These are phyloP conservation scores for Diorhabda sublineata DNA, from an alignment of 1,140 invertebrate genomes.

Conservation along the genomic window DNA sequence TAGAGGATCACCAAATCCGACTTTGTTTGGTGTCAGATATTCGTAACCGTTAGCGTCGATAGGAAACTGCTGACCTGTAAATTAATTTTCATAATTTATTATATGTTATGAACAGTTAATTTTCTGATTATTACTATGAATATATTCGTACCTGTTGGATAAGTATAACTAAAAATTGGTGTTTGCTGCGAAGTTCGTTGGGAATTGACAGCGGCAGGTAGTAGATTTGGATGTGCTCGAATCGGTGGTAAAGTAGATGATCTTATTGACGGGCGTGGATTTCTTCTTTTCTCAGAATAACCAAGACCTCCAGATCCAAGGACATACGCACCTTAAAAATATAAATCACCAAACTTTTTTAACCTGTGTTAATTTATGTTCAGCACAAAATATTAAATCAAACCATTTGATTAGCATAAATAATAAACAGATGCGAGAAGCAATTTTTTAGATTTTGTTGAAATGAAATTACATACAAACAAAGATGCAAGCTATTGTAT, in stretches of 20 bases:
- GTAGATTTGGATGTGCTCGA: slow-evolving; percentile 30
- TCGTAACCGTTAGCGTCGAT: slow-evolving; percentile 37
- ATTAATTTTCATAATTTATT: neutral
- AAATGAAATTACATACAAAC: too few relatives aligned
- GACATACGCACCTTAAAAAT: slow-evolving; percentile 31
- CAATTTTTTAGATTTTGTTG: too few relatives aligned
- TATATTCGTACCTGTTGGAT: slow-evolving; percentile 3
- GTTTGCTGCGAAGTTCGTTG: slow-evolving; percentile 14
- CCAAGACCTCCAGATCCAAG: slow-evolving; percentile 36
- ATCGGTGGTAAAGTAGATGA: slow-evolving; percentile 31
- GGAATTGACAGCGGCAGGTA: slow-evolving; percentile 36
- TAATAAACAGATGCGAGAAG: too few relatives aligned
- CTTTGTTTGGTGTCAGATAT: slow-evolving; percentile 29
- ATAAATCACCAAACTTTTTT: too few relatives aligned
- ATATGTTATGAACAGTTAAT: too few relatives aligned
- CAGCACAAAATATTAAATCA: too few relatives aligned
- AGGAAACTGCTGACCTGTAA: slow-evolving; percentile 16
- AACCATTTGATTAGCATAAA: too few relatives aligned
- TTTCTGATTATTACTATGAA: neutral
- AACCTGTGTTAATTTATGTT: too few relatives aligned
- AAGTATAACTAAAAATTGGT: slow-evolving; percentile 16
- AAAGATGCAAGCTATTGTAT: too few relatives aligned
- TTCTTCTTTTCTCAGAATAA: slow-evolving; percentile 31
- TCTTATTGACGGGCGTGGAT: slow-evolving; percentile 27
- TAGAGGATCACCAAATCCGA: slow-evolving; percentile 31